These are phyloP conservation scores for Eupithecia tripunctaria DNA, from an alignment of 2,888 invertebrate species.

Conservation along the genomic window DNA sequence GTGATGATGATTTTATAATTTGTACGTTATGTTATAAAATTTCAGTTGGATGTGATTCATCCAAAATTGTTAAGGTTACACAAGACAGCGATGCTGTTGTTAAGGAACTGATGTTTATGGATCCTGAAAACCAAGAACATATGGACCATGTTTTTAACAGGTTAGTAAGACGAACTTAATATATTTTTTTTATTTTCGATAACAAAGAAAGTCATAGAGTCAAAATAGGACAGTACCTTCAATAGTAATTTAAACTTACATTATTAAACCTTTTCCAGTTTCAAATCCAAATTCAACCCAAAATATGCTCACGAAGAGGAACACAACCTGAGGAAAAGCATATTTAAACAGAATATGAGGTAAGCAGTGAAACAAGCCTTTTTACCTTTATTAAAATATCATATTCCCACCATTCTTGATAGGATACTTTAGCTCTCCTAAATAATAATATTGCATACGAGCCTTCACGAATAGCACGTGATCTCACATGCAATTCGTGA, in stretches of 20 bases:
- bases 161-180: constrained; percentile 49
- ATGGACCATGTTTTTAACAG: constrained; percentile 59
- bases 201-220: background rate
- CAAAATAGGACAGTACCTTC: background rate
- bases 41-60: constrained; percentile 46
- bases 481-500: too few species aligned
- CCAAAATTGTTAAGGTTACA: constrained; percentile 22
- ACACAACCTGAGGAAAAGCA: constrained; percentile 52
- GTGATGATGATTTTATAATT: background rate
- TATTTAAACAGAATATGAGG: constrained; percentile 58
- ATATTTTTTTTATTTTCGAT: background rate
- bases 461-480: too few species aligned
- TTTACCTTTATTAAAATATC: background rate
- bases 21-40: background rate
- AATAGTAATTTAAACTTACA: background rate
- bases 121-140: constrained; percentile 59
- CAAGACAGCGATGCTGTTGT: constrained; percentile 49
- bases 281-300: constrained; percentile 49
- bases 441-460: too few species aligned
- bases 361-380: constrained; percentile 30
- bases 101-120: constrained; percentile 50
- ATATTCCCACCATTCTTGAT: background rate
- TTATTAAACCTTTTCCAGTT: constrained; percentile 49
- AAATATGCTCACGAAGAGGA: constrained; percentile 54
- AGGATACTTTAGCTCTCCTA: too few species aligned